Percentiles rank a stretch among this genome's conserved stretches.
Conservation (phyloP, 2,113 vertebrate genomes). For the Ariopsis seemanni region DNA sequence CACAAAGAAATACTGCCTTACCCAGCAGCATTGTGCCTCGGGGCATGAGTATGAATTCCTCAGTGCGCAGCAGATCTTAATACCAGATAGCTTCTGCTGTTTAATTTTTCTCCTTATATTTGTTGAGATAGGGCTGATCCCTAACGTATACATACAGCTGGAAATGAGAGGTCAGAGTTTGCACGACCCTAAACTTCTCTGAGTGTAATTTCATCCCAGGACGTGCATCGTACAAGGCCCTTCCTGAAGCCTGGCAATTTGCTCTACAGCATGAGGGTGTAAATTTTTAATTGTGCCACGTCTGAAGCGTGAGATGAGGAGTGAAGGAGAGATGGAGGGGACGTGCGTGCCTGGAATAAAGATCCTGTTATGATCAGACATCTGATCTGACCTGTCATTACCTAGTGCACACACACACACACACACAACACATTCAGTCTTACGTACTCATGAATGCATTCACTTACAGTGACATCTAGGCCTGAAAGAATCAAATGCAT, state of each 20-base stretch:
- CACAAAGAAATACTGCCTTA: slow-evolving; percentile 39
- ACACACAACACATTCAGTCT: neutral
- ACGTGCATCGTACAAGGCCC: slow-evolving; percentile 64
- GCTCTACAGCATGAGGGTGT: slow-evolving; percentile 67
- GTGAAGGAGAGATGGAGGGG: slow-evolving; percentile 25
- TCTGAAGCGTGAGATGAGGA: slow-evolving; percentile 46
- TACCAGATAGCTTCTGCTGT: slow-evolving; percentile 55
- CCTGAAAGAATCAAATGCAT: slow-evolving; percentile 60
- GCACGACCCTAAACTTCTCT: slow-evolving; percentile 48
- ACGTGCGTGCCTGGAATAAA: slow-evolving; percentile 50
- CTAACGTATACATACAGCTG: slow-evolving; percentile 45
- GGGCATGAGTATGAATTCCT: slow-evolving; percentile 31
- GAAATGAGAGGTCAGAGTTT: slow-evolving; percentile 60
- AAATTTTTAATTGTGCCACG: slow-evolving; percentile 74
- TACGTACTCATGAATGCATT: slow-evolving; percentile 16
- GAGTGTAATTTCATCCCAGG: slow-evolving; percentile 61
- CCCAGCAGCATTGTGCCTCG: slow-evolving; percentile 33
- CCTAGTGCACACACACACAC: slow-evolving; percentile 5
- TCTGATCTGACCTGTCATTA: slow-evolving; percentile 52
- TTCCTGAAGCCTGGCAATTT: slow-evolving; percentile 68
- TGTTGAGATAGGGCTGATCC: slow-evolving; percentile 58
- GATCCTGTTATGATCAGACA: slow-evolving; percentile 45
- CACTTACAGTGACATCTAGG: slow-evolving; percentile 28
- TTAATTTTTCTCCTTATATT: slow-evolving; percentile 58
- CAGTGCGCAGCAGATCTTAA: slow-evolving; percentile 42